Percentiles rank a stretch among this genome's conserved stretches.
phyloP scores from a whole-genome alignment of 2,113 vertebrate species.

The Zosterops japonicus region DNA sequence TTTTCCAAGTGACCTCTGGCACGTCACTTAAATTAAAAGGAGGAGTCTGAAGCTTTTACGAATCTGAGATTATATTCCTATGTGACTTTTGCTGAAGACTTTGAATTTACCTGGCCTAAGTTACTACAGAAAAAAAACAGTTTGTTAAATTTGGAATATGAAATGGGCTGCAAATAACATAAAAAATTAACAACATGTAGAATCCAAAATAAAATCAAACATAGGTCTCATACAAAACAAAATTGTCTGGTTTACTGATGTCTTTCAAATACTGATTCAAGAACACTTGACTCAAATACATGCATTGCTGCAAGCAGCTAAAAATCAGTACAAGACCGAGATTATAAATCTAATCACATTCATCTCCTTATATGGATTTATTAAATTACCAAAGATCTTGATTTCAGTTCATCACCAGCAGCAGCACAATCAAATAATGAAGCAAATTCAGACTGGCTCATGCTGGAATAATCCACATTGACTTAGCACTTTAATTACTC shows the following conservation, averaged over 20 bases:
- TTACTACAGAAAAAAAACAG: neutral
- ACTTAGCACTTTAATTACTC: constrained; percentile 16
- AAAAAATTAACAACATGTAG: neutral
- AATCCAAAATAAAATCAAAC: neutral
- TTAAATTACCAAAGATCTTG: constrained; percentile 36
- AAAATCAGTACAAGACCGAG: neutral
- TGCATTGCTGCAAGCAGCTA: neutral
- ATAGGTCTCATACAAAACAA: neutral
- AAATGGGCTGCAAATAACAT: neutral
- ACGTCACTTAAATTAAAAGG: neutral
- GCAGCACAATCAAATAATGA: constrained; percentile 27
- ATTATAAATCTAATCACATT: neutral
- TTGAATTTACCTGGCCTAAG: neutral
- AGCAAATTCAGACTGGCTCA: constrained; percentile 6
- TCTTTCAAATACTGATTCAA: neutral
- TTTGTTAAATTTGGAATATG: neutral
- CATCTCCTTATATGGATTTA: constrained; percentile 6
- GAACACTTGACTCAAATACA: neutral
- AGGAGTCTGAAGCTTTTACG: neutral
- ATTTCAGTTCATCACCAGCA: constrained; percentile 23
- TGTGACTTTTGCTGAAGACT: neutral
- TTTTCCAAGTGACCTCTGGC: neutral
- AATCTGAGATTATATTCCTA: neutral
- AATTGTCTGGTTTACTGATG: neutral
- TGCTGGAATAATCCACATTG: neutral